Base-by-base conservation (phyloP, 2,797 vertebrate genomes). In the Sebastes baramenuke region DNA sequence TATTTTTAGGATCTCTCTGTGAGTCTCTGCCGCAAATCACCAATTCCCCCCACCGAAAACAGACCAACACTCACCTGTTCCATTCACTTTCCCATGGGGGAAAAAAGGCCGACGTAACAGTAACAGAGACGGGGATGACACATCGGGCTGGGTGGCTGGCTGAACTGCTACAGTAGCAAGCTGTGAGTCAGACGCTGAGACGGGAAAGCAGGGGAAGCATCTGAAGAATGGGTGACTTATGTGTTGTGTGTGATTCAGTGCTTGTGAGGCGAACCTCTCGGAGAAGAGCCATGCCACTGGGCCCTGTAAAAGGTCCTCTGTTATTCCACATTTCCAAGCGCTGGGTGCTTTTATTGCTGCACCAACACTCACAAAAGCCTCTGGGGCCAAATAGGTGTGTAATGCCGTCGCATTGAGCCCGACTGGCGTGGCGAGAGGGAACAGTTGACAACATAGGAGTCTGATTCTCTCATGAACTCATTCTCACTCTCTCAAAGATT, bases 241-340 rank as follows among this genome's bases (percentile, higher is more conserved):
- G 82, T 84, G 70, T 80, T 75, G 82, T 83, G 46, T 82, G 82
- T 82, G 87, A 91, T 88, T 92, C 86, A 85, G 75, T 58, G 77
- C 77, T 75, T 81, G 82, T 92, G 88, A 78, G 86, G 87, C 77
- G 84, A 91, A 77, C 72, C 85, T 88, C 82, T 89, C 66, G 59
- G 68, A 91, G 82, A 90, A 88, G 69, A 54, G 69, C 72, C 49
- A 69, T 92, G 88, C 89, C 90, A 93, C 89, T 68, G 81, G 87
- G 89, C 67, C 90, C 89, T 80, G 89, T 90, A 93, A 95, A 95
- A 88, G 77, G 74, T 70, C n/a, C 77, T 90, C 87, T 94, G 94
- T 95, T 95, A 93, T 94, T 95, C 79, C 88, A 95, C 74, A 90
- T 94, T 95, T 95, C 90, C 93, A 93, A 93, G 93, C 85, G 78